Conservation (phyloP, 2,888 invertebrate genomes). For the Argyresthia albistria region DNA sequence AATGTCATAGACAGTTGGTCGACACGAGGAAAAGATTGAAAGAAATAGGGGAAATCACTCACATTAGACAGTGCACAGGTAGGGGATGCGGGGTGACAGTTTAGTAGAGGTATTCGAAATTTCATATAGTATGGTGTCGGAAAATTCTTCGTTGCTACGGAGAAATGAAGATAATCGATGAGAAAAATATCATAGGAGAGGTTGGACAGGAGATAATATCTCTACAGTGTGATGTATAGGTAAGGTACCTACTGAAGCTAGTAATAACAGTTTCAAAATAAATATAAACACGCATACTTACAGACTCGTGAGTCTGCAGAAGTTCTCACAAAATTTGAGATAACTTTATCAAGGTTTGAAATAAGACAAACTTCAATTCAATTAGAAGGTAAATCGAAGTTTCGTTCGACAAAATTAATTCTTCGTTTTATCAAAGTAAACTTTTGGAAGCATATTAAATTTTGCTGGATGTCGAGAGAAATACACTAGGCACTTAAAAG, state of each 20-base stretch:
- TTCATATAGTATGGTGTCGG: conserved; percentile 53
- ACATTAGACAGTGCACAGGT: conserved; percentile 58
- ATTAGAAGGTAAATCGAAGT: not conserved
- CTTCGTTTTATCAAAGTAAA: no score
- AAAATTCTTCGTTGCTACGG: conserved; percentile 59
- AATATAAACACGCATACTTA: no score
- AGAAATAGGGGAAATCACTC: conserved; percentile 65
- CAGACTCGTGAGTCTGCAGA: no score
- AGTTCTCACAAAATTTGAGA: no score
- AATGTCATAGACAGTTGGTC: conserved; percentile 1
- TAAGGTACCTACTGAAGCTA: not conserved
- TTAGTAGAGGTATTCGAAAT: conserved; percentile 60
- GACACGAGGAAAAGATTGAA: conserved; percentile 45
- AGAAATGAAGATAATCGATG: conserved; percentile 43
- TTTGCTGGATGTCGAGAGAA: not conserved
- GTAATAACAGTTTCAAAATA: not conserved
- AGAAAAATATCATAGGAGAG: conserved; percentile 32
- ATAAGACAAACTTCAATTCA: not conserved
- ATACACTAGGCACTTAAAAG: no score
- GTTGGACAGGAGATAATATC: conserved; percentile 11
- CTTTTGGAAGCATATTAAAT: not conserved
- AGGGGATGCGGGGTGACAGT: conserved; percentile 65
- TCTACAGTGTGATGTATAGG: conserved; percentile 5
- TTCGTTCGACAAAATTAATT: not conserved
- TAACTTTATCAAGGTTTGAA: not conserved